A percentile compares a stretch with the other conserved stretches of the same genome.
These are phyloP conservation scores for Helicoverpa assulta DNA, from an alignment of 2,888 invertebrate genomes.

Conservation along the genomic window DNA sequence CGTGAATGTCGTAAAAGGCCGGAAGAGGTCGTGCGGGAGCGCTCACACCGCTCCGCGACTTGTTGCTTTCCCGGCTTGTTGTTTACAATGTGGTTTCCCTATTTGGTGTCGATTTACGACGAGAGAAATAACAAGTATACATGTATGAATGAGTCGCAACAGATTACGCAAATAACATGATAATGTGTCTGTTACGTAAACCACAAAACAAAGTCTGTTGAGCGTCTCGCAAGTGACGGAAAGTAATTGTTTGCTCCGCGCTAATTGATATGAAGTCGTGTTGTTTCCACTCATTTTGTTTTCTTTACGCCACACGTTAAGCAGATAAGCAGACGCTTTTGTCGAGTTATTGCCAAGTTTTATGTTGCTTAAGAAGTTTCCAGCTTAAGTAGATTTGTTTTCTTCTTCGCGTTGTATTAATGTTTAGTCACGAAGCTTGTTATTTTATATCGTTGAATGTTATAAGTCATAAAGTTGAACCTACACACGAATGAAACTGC, in stretches of 20 bases:
- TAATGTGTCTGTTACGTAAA: constrained; percentile 50
- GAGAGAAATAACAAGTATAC: constrained; percentile 64
- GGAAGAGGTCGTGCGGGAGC: constrained; percentile 73
- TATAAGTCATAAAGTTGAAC: constrained; percentile 3
- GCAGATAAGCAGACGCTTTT: constrained; percentile 48
- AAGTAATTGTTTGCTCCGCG: constrained; percentile 59
- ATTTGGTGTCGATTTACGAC: constrained; percentile 70
- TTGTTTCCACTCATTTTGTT: constrained; percentile 56
- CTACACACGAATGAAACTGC: neutral
- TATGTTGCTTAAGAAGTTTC: constrained; percentile 47
- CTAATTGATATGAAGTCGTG: constrained; percentile 56
- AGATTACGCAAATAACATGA: constrained; percentile 63
- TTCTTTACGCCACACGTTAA: constrained; percentile 53
- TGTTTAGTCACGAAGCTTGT: constrained; percentile 20
- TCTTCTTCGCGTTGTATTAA: constrained; percentile 29
- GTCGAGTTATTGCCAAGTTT: constrained; percentile 56
- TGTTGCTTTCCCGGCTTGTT: constrained; percentile 79
- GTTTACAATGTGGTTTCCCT: constrained; percentile 77
- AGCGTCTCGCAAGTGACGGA: constrained; percentile 53
- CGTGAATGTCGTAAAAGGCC: constrained; percentile 74
- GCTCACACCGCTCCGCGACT: constrained; percentile 74
- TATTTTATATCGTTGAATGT: constrained; percentile 9
- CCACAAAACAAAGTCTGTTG: constrained; percentile 60
- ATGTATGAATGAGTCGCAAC: constrained; percentile 66
- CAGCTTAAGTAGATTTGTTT: constrained; percentile 50